Conservation (phyloP, 2,888 invertebrate species). For the Diarsia mendica region DNA sequence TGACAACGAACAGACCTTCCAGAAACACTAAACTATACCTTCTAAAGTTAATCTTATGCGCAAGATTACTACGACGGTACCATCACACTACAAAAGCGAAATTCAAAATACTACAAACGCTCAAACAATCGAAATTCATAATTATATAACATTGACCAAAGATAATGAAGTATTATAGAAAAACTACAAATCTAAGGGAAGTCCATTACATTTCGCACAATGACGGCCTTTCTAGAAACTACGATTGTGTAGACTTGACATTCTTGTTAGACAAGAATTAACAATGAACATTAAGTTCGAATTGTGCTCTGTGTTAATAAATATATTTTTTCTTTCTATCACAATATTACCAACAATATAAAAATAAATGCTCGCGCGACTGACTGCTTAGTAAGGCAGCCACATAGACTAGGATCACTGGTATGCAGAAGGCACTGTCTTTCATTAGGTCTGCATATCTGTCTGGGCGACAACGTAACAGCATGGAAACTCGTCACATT, state of each 20-base stretch:
- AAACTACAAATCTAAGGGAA: slow-evolving; percentile 65
- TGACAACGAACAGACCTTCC: slow-evolving; percentile 54
- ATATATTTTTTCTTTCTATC: slow-evolving; percentile 78
- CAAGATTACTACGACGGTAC: slow-evolving; percentile 87
- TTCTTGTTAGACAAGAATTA: slow-evolving; percentile 79
- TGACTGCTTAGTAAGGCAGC: slow-evolving; percentile 79
- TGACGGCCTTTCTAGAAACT: slow-evolving; percentile 67
- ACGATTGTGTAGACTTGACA: slow-evolving; percentile 65
- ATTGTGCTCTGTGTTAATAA: slow-evolving; percentile 77
- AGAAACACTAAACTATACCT: slow-evolving; percentile 77
- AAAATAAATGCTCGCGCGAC: slow-evolving; percentile 90
- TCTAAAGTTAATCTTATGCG: slow-evolving; percentile 85
- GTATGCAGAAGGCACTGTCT: slow-evolving; percentile 86
- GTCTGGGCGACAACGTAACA: slow-evolving; percentile 35
- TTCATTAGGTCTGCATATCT: slow-evolving; percentile 58
- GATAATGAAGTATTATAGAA: slow-evolving; percentile 60
- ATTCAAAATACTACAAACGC: slow-evolving; percentile 65
- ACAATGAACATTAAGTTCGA: slow-evolving; percentile 68
- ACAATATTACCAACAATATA: slow-evolving; percentile 85
- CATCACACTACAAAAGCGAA: slow-evolving; percentile 74
- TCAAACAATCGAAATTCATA: slow-evolving; percentile 61
- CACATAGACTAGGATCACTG: slow-evolving; percentile 88
- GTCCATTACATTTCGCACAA: slow-evolving; percentile 67
- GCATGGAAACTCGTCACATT: slow-evolving; percentile 32
- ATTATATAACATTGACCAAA: slow-evolving; percentile 60